phyloP scores from a whole-genome alignment of 2,888 invertebrate species.

The Caenorhabditis afra region DNA sequence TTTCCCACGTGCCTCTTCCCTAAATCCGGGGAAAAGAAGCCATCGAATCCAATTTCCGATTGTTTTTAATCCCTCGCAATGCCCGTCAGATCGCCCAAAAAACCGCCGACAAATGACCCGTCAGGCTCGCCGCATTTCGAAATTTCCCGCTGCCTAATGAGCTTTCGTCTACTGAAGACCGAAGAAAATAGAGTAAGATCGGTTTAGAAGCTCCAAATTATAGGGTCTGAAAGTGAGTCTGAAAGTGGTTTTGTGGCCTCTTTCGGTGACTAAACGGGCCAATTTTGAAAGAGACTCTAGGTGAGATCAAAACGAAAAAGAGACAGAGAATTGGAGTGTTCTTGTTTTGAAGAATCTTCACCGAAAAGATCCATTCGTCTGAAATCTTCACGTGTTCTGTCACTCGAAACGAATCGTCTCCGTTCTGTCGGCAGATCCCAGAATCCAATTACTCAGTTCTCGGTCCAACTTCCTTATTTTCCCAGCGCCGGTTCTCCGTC shows the following conservation, averaged over 20 bases:
- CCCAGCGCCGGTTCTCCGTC: background rate
- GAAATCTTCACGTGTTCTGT: too few relatives aligned
- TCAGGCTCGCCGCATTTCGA: background rate
- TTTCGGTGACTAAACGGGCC: too few relatives aligned
- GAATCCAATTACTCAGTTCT: slow-evolving; percentile 2
- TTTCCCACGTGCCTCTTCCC: slow-evolving; percentile 31
- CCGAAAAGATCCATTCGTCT: too few relatives aligned
- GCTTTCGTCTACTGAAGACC: too few relatives aligned
- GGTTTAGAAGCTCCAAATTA: too few relatives aligned
- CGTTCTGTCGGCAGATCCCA: slow-evolving; percentile 1
- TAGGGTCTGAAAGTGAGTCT: too few relatives aligned
- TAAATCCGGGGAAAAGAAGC: slow-evolving; percentile 24
- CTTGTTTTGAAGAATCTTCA: too few relatives aligned
- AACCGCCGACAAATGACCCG: background rate
- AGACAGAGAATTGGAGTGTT: too few relatives aligned
- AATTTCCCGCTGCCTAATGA: background rate
- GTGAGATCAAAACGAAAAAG: too few relatives aligned
- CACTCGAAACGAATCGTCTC: background rate
- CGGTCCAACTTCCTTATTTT: slow-evolving; percentile 25
- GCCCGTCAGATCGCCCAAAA: background rate
- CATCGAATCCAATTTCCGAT: slow-evolving; percentile 49
- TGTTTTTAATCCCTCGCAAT: slow-evolving; percentile 26
- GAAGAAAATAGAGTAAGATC: too few relatives aligned
- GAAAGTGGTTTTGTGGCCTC: too few relatives aligned
- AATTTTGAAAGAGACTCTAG: too few relatives aligned